phyloP scores from a whole-genome alignment of 92 coral and sea anemone genomes.

The Zoanthus solanderi region DNA sequence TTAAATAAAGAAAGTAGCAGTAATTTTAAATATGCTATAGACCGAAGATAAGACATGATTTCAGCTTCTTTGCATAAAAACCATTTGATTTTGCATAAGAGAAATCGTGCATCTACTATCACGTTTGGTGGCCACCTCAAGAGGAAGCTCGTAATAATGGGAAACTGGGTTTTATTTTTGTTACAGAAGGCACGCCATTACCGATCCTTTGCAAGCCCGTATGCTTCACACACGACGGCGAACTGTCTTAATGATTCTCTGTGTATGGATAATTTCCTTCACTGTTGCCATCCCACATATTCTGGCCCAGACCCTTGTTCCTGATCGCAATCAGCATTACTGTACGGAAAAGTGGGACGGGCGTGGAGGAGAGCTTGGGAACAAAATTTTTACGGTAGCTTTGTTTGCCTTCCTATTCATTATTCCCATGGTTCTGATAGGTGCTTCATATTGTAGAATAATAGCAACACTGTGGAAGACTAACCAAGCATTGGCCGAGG shows the following conservation, averaged over 20 bases:
- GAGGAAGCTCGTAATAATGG: too few relatives aligned
- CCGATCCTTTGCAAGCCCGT: conserved; percentile 81
- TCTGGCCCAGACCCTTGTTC: conserved; percentile 37
- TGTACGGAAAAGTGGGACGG: conserved; percentile 66
- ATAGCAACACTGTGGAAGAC: conserved; percentile 71
- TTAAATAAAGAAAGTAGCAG: background rate
- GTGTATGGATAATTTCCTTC: conserved; percentile 77
- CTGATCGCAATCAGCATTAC: background rate
- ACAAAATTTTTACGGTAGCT: conserved; percentile 63
- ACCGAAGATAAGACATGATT: background rate
- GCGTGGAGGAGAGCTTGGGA: conserved; percentile 57
- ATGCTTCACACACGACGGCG: conserved; percentile 67
- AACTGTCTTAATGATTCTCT: conserved; percentile 55
- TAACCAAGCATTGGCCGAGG: conserved; percentile 51
- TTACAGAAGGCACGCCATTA: conserved; percentile 83
- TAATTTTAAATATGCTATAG: too few relatives aligned
- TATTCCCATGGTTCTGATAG: conserved; percentile 76
- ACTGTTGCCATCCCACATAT: conserved; percentile 74
- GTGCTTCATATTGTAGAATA: conserved; percentile 69
- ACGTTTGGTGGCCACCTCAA: too few relatives aligned
- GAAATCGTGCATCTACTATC: background rate
- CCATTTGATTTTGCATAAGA: background rate
- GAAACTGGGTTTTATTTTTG: background rate
- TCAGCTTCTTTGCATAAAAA: too few relatives aligned
- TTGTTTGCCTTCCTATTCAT: conserved; percentile 75